Evolutionary conservation across 2,888 invertebrate species (phyloP).

Genomic region (Drosophila borealis): DNA sequence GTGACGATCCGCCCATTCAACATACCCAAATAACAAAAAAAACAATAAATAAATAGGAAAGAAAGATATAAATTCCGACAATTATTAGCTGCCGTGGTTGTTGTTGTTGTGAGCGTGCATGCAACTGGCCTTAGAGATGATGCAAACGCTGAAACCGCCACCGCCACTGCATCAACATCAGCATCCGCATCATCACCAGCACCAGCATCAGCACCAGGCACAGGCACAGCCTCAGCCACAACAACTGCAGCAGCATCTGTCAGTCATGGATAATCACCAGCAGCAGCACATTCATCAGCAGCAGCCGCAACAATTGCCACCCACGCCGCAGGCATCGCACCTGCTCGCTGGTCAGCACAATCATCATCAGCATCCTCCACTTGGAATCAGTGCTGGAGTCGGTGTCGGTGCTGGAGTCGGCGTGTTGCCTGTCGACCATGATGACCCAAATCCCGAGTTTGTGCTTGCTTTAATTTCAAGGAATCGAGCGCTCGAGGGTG

Average conservation of each 20-base stretch:
- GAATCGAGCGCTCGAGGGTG: constrained; percentile 96
- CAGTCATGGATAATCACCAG: constrained; percentile 77
- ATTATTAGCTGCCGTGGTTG: constrained; percentile 18
- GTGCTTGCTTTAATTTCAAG: constrained; percentile 93
- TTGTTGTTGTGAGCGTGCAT: constrained; percentile 47
- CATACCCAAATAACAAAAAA: neutral
- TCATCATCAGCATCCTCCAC: constrained; percentile 50
- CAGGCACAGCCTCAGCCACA: constrained; percentile 52
- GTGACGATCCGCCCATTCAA: constrained; percentile 27
- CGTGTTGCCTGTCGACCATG: constrained; percentile 70
- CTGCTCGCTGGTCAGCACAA: constrained; percentile 66
- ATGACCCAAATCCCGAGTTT: constrained; percentile 92
- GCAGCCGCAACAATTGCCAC: constrained; percentile 72
- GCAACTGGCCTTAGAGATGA: constrained; percentile 82
- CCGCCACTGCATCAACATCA: constrained; percentile 78
- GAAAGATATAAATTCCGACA: constrained; percentile 11
- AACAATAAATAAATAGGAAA: neutral
- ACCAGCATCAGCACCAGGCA: constrained; percentile 49
- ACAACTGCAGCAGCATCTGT: constrained; percentile 64
- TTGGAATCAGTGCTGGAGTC: constrained; percentile 12
- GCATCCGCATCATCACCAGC: constrained; percentile 59
- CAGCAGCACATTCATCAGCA: constrained; percentile 67
- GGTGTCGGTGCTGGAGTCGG: constrained; percentile 32
- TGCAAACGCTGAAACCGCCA: constrained; percentile 84
- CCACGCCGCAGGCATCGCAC: constrained; percentile 74